phyloP scores from a whole-genome alignment of 2,113 vertebrate genomes.

The Lophotis ruficrista region DNA sequence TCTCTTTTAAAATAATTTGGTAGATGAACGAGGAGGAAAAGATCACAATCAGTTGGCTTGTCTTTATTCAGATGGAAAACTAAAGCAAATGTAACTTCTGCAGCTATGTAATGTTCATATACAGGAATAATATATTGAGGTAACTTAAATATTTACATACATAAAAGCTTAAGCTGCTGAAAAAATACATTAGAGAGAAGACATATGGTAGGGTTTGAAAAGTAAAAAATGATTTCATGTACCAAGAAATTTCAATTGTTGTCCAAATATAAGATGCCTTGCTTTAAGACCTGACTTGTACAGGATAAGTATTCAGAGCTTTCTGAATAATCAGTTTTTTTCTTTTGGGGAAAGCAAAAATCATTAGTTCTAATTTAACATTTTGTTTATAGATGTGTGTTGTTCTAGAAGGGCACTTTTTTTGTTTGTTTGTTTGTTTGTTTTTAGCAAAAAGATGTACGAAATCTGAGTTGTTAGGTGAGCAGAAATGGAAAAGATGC shows the following conservation, averaged over 20 bases:
- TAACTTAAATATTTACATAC: not conserved
- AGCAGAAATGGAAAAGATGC: not conserved
- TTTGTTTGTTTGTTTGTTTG: not conserved
- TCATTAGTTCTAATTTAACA: not conserved
- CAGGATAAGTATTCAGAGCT: not conserved
- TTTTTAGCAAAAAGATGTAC: not conserved
- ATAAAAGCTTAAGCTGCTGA: not conserved
- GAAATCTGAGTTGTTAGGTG: not conserved
- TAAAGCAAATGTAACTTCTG: conserved; percentile 9
- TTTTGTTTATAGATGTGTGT: not conserved
- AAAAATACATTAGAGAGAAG: not conserved
- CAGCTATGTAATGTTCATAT: not conserved
- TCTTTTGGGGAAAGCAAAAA: not conserved
- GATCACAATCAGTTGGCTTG: not conserved
- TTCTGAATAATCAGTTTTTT: not conserved
- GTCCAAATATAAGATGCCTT: not conserved
- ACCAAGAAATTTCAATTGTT: not conserved
- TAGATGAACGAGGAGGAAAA: conserved; percentile 24
- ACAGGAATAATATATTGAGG: not conserved
- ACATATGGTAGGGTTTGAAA: not conserved
- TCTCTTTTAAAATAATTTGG: not conserved
- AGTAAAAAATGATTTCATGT: not conserved
- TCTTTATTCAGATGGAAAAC: conserved; percentile 31
- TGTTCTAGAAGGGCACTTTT: not conserved
- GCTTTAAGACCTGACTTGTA: not conserved